Base-by-base conservation (phyloP, 2,113 vertebrate genomes). In the Zingel zingel region DNA sequence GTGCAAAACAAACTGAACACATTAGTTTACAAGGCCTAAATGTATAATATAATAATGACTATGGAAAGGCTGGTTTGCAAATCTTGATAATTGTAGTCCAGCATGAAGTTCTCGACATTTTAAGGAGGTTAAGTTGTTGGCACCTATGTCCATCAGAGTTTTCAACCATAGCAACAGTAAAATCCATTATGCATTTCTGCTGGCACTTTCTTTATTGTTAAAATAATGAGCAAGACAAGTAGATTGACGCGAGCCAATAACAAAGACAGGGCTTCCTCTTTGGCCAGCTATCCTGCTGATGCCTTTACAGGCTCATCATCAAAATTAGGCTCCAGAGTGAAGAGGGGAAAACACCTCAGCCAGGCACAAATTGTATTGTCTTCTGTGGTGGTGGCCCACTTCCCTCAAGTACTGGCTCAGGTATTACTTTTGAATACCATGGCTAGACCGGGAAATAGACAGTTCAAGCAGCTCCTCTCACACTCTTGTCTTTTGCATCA, bases 91-190 rank as follows among this genome's bases (percentile, higher is more conserved):
- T n/a, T 73, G 6, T 23, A 48, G n/a, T 57, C 7, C 13, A 8
- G 36, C 14, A 30, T 69, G 3, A 69, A 30, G n/a, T 57, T 43
- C 6, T 53, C 4, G 9, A 47, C 21, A 54, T 66, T 45, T 43
- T 63, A 47, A 43, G 23, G n/a, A 43, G 23, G n/a, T 70, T 57
- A 23, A 64, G 62, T 51, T 57, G 5, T 30, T 79, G 30, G 9
- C 62, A 69, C 43, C n/a, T 45, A 57, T 43, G 23, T 74, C 51
- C 18, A 21, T 73, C 19, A 36, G 23, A 77, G 21, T 69, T 58
- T 70, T 68, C 43, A 73, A 51, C 36, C 75, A 86, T 74, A 72
- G 70, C 76, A 89, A 64, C 75, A 15, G 54, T 23, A 25, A 43
- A 23, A 71, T 57, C 59, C 53, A 39, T 43, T n/a, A 25, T 65